Evolutionary conservation across 2,113 vertebrate genomes (phyloP), one percentile per base, ranked within the genome.

Genomic region (Xyliphius kryptos): DNA sequence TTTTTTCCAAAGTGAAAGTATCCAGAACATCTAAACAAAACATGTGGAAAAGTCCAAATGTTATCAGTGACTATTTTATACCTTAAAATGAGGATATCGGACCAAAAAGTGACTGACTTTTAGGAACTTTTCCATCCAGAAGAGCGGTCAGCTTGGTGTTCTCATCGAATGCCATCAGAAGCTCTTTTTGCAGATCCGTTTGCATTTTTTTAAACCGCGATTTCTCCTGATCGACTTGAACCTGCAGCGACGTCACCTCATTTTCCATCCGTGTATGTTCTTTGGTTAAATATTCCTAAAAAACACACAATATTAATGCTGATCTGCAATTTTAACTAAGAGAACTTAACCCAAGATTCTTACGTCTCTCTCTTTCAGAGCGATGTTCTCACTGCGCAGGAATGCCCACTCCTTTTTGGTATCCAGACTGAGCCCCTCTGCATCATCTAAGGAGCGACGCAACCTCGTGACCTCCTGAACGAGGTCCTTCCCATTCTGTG

Each of bases 341-440:
- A 32, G 26, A 32, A 6, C 26, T 1, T 32, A 15, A 0, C 1
- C 2, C 1, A 17, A 14, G 41, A 6, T n/a, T 53, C 80, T 80
- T 64, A 88, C 95, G 68, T 90, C 86, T 50, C 74, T 82, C 61
- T 95, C 89, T 65, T 89, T 90, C n/a, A 97, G 76, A 5, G 87
- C 76, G 1, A 88, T 61, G 51, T 92, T 94, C 67, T 89, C 87
- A 69, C 80, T 91, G 59, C 89, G 89, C 48, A 97, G 86, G 72
- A 92, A 75, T 17, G 95, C 89, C 82, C 92, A 90, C 53, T 97
- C 89, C 70, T 82, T 96, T 81, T 89, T 95, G 9, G 93, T 89
- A 68, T 98, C 93, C 54, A 87, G 77, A 41, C 88, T 88, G 73
- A 97, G 15, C 0, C 73, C 63, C 82, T 95, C 90, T 0, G 90